Conservation (phyloP, 2,113 vertebrate genomes). For the Anas platyrhynchos region DNA sequence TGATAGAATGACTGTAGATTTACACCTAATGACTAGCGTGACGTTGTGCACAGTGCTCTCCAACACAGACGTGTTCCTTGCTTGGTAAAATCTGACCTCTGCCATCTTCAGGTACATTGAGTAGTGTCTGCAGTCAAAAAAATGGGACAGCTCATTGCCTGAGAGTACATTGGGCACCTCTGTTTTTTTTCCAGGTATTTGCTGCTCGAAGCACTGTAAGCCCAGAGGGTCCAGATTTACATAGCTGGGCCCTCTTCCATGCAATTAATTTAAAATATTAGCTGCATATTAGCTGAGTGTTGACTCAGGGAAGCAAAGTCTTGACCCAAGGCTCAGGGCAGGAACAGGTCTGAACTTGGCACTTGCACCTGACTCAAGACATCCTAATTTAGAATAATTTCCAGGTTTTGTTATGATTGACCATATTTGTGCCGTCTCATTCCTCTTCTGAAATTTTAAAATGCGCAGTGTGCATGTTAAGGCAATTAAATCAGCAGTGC, state of each 20-base stretch:
- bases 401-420: background rate
- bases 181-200: background rate
- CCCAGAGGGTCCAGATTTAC: background rate
- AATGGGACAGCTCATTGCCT: background rate
- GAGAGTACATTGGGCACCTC: rapidly evolving
- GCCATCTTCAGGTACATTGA: background rate
- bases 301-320: background rate
- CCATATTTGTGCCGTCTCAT: background rate
- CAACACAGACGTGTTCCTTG: background rate
- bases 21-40: background rate
- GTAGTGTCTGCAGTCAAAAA: background rate
- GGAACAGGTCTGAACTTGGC: background rate
- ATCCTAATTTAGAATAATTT: background rate
- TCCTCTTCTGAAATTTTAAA: background rate
- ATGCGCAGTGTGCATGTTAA: background rate
- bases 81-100: background rate
- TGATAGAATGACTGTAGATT: background rate
- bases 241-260: background rate
- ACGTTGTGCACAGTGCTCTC: background rate
- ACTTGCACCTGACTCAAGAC: background rate
- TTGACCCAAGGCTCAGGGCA: background rate
- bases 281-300: background rate
- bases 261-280: background rate
- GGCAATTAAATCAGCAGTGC: background rate
- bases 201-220: background rate